phyloP scores from a whole-genome alignment of 1,140 invertebrate species.

The Ridgeia piscesae region DNA sequence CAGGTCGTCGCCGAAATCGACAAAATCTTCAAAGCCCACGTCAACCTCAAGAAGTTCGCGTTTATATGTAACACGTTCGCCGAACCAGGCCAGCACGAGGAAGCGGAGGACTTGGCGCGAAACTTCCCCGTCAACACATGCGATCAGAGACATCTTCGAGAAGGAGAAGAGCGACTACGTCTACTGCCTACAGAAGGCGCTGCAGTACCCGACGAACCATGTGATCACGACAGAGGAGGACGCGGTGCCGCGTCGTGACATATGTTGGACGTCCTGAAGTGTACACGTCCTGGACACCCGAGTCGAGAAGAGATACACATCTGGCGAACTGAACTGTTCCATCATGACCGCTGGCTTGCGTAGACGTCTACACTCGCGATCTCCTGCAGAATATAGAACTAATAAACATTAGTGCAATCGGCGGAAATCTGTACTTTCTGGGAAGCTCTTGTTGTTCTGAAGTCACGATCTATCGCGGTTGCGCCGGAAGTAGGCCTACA shows the following conservation, averaged over 20 bases:
- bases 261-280: conserved; percentile 39
- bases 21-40: neutral
- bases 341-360: conserved; percentile 5
- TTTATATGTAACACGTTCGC: too few species aligned
- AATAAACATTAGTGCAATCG: neutral
- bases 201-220: conserved; percentile 36
- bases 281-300: conserved; percentile 32
- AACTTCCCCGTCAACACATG: neutral
- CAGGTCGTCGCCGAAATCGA: conserved; percentile 17
- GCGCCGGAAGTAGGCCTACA: too few species aligned
- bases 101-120: neutral
- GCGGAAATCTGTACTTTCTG: neutral
- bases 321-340: neutral
- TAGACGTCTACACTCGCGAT: neutral
- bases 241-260: conserved; percentile 35
- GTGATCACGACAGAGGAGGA: conserved; percentile 46
- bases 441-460: neutral
- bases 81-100: conserved; percentile 11
- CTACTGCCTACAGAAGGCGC: conserved; percentile 40
- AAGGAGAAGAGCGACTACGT: conserved; percentile 47
- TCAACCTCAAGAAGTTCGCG: neutral
- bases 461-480: neutral
- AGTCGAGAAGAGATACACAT: neutral
- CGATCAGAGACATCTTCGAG: conserved; percentile 10
- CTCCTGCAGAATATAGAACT: conserved; percentile 9